These are phyloP conservation scores for Hesperia comma DNA, from an alignment of 2,888 invertebrate genomes.

Conservation along the genomic window DNA sequence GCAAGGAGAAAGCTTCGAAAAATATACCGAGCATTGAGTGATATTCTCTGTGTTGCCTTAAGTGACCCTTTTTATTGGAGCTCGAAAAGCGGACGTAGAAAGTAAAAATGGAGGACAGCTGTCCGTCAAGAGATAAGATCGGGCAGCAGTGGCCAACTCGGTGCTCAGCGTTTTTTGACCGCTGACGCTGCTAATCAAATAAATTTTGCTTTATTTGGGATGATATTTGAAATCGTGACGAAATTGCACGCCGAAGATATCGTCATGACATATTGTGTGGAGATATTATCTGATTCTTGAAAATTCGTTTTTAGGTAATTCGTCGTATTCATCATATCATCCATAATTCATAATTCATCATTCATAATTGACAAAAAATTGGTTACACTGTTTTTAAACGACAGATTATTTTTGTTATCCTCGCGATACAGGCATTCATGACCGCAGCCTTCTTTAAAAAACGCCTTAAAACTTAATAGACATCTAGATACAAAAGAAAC, in stretches of 20 bases:
- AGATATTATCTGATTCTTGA: too few relatives aligned
- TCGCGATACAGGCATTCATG: too few relatives aligned
- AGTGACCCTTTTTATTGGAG: constrained; percentile 54
- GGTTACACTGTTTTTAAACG: too few relatives aligned
- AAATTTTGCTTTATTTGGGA: neutral
- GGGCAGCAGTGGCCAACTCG: constrained; percentile 35
- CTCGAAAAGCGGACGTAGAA: constrained; percentile 41
- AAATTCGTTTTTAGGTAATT: too few relatives aligned
- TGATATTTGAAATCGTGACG: neutral
- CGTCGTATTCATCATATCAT: too few relatives aligned
- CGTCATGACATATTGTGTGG: too few relatives aligned
- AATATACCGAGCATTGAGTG: constrained; percentile 73
- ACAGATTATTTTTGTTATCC: too few relatives aligned
- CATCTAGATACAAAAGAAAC: too few relatives aligned
- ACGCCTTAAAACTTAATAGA: too few relatives aligned
- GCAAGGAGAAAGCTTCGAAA: constrained; percentile 74
- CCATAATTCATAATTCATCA: too few relatives aligned
- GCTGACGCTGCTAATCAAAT: constrained; percentile 1
- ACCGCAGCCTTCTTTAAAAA: too few relatives aligned
- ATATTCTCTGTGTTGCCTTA: constrained; percentile 62
- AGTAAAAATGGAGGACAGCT: constrained; percentile 44
- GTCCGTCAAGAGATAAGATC: constrained; percentile 45
- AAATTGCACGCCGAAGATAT: neutral
- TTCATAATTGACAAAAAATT: too few relatives aligned
- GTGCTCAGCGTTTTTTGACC: constrained; percentile 30